Base-by-base conservation (phyloP, 2,797 vertebrate species). In the Pogoniulus pusillus region DNA sequence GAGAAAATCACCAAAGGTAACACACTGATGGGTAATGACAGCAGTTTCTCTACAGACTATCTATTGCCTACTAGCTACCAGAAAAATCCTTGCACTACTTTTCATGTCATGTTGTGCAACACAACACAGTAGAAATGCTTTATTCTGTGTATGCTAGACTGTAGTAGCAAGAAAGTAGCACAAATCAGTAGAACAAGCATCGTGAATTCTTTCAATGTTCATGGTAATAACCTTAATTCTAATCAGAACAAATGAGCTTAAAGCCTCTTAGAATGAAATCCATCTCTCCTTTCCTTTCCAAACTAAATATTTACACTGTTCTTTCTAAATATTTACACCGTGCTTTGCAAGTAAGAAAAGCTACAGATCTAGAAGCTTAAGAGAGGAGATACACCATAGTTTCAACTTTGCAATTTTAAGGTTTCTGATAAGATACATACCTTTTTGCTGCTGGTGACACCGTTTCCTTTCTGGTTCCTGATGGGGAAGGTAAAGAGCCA, bases 401-500 rank as follows among this genome's bases (percentile, higher is more conserved):
- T 13, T 53, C 51, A 66, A 7, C 27, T 69, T 39, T 10, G 16
- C 12, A 6, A 14, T n/a, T 23, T 8, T 11, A 78, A 35, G 2
- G 60, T 92, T 91, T 86, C 45, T 20, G 8, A 45, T 1, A 4
- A 4, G 16, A n/a, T 10, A 59, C 95, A 83, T 97, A 99, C 99
- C 98, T 99, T 97, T 98, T 99, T 97, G 96, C 97, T 96, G 98
- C 96, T 71, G 98, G 92, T 30, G 96, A 55, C 87, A 97, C 82
- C 66, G 94, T 95, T 87, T 99, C 99, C 95, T 99, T 99, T 96
- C 98, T 98, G 97, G 97, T 96, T 95, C 98, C 98, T 14, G 98
- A 99, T 8, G 98, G 98, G 57, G 99, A 99, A 32, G 99, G 98
- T 78, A 99, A 98, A 85, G 98, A 98, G 91, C 98, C 96, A 57